Conservation (phyloP, 1,140 invertebrate genomes). For the Hycleus phaleratus region DNA sequence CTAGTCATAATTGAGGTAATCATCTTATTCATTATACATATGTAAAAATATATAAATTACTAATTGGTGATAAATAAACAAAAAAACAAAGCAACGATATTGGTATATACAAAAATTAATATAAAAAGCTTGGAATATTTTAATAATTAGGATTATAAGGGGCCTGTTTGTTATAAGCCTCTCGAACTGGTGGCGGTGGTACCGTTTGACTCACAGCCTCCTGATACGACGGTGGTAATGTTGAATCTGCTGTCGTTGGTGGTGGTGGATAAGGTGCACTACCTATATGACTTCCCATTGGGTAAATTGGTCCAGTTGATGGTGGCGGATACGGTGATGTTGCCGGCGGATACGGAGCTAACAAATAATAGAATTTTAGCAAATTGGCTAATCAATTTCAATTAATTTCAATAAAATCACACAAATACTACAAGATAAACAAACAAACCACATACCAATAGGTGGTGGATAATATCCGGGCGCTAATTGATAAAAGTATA, state of each 20-base stretch:
- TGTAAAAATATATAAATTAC: too few species aligned
- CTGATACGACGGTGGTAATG: slow-evolving; percentile 3
- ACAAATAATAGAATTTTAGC: too few species aligned
- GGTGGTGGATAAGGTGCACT: neutral
- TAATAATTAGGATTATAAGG: slow-evolving; percentile 10
- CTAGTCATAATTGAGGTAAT: too few species aligned
- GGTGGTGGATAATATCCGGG: slow-evolving; percentile 1
- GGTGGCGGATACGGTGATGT: slow-evolving; percentile 2
- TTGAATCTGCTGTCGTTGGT: neutral
- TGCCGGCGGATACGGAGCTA: neutral
- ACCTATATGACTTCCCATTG: neutral
- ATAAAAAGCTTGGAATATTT: too few species aligned
- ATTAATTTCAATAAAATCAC: too few species aligned
- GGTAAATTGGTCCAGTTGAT: neutral
- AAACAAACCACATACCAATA: slow-evolving; percentile 4
- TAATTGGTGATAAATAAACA: too few species aligned
- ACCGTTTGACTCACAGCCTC: slow-evolving; percentile 1
- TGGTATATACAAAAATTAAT: too few species aligned
- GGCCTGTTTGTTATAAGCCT: slow-evolving; percentile 2
- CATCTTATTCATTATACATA: too few species aligned
- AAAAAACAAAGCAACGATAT: too few species aligned
- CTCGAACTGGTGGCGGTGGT: neutral
- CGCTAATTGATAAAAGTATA: neutral
- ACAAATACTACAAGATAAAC: neutral
- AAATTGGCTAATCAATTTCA: too few species aligned